These are phyloP conservation scores for Latrodectus geometricus DNA, from an alignment of 1,140 invertebrate species.

Conservation along the genomic window DNA sequence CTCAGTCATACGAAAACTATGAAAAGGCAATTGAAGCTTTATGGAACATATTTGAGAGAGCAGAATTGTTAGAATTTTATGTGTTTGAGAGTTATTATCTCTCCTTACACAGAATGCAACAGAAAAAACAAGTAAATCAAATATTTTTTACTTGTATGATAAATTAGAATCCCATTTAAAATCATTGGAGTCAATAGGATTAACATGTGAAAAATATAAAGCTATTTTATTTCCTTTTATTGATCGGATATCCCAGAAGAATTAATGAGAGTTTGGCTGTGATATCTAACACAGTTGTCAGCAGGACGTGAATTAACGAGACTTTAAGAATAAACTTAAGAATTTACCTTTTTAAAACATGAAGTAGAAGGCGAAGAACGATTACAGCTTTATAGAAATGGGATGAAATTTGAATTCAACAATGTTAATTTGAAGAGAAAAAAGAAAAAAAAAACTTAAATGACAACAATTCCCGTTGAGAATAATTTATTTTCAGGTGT, in stretches of 20 bases:
- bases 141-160: no score
- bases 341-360: neutral
- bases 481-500: neutral
- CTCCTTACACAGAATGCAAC: neutral
- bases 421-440: neutral
- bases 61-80: neutral
- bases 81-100: neutral
- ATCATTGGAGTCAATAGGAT: conserved; percentile 4
- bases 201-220: conserved; percentile 8
- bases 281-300: neutral
- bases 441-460: conserved; percentile 5
- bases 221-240: neutral
- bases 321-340: neutral
- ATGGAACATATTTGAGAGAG: conserved; percentile 11
- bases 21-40: conserved; percentile 1
- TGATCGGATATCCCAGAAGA: neutral
- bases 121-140: no score
- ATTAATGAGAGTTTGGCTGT: neutral
- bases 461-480: neutral
- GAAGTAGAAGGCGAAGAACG: conserved; percentile 18
- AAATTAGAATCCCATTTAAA: neutral
- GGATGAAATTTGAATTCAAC: neutral
- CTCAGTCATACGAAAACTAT: conserved; percentile 16
- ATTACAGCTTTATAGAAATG: neutral
- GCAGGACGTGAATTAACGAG: no score